These are phyloP conservation scores for Gopherus evgoodei DNA, from an alignment of 2,113 vertebrate genomes.

Conservation along the genomic window DNA sequence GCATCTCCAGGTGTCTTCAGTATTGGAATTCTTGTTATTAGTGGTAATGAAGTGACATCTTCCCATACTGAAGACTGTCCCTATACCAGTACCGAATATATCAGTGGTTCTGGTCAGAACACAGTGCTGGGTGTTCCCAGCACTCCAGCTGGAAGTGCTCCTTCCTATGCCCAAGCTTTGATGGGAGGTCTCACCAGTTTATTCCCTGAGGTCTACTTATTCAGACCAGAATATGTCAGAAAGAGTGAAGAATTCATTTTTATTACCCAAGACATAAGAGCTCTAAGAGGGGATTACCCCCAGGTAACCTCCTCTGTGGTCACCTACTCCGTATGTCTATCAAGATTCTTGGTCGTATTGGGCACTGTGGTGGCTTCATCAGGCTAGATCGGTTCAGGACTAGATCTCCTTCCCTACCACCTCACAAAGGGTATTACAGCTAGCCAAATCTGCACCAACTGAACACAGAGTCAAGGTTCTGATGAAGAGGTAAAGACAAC, in stretches of 20 bases:
- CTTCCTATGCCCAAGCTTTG: neutral
- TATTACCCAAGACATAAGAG: neutral
- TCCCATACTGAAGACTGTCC: no score
- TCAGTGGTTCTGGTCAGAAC: no score
- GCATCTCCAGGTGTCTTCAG: no score
- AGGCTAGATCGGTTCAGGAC: neutral
- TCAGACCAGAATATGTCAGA: no score
- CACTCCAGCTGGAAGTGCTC: neutral
- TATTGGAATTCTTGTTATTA: no score
- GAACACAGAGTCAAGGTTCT: neutral
- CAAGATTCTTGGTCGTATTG: neutral
- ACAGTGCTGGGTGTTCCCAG: neutral
- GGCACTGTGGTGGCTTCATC: neutral
- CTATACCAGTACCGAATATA: no score
- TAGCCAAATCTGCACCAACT: rapidly evolving
- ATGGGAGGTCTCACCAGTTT: neutral
- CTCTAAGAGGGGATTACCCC: neutral
- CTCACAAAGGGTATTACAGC: neutral
- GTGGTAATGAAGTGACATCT: no score
- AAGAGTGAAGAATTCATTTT: neutral
- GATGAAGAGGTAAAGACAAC: neutral
- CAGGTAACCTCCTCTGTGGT: neutral
- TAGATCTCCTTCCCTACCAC: neutral
- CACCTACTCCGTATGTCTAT: neutral
- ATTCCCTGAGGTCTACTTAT: neutral